phyloP scores from a whole-genome alignment of 1,140 invertebrate genomes.

The Formica exsecta region DNA sequence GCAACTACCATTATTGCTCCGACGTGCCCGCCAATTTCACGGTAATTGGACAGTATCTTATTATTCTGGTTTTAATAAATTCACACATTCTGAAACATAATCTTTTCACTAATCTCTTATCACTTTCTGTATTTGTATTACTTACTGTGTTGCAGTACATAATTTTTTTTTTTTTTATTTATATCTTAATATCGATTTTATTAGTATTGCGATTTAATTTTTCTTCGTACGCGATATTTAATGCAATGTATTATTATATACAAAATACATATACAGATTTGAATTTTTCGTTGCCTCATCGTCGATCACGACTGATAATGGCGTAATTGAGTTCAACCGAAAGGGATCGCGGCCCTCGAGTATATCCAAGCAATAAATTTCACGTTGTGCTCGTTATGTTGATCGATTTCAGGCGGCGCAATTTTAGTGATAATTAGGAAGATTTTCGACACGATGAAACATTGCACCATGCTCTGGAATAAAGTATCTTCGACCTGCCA shows the following conservation, averaged over 20 bases:
- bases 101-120: not conserved
- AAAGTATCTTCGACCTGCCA: slow-evolving; percentile 37
- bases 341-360: slow-evolving; percentile 48
- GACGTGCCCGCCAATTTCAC: not conserved
- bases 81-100: not conserved
- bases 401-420: not conserved
- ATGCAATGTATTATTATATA: not conserved
- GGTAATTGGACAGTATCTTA: not conserved
- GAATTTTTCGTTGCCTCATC: slow-evolving; percentile 49
- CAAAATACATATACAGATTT: slow-evolving; percentile 26
- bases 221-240: not conserved
- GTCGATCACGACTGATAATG: slow-evolving; percentile 72
- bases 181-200: not conserved
- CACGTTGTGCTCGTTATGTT: slow-evolving; percentile 16
- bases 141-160: not conserved
- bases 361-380: slow-evolving; percentile 61
- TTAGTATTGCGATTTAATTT: not conserved
- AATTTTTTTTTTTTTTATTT: not conserved
- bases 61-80: not conserved
- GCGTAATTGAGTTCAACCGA: slow-evolving; percentile 40
- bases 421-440: slow-evolving; percentile 68
- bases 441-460: slow-evolving; percentile 54
- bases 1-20: slow-evolving; percentile 25
- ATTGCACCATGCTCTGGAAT: slow-evolving; percentile 38
- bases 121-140: not conserved